A percentile compares a stretch with the other conserved stretches of the same genome.
Conservation (phyloP, 53 echinoderm and acorn worm species). For the Temnopleurus reevesii region DNA sequence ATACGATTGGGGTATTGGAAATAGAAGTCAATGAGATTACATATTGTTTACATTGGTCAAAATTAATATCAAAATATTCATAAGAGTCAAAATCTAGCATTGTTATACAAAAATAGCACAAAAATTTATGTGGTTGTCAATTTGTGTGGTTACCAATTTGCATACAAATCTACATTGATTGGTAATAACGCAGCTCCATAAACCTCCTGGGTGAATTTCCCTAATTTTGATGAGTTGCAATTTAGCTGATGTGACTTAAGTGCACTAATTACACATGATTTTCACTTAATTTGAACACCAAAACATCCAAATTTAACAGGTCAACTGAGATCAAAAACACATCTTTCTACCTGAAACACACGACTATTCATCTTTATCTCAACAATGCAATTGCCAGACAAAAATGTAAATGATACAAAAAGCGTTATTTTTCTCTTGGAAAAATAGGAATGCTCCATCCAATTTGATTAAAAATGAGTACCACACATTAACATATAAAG, state of each 20-base stretch:
- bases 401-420: slow-evolving; percentile 13
- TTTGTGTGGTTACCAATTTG: not conserved
- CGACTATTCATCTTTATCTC: not conserved
- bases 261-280: not conserved
- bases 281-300: not conserved
- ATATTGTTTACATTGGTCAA: not conserved
- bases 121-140: too few relatives aligned
- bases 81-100: too few relatives aligned
- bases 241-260: not conserved
- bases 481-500: slow-evolving; percentile 13
- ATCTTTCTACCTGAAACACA: slow-evolving; percentile 3
- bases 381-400: not conserved
- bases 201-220: not conserved
- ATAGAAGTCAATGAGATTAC: not conserved
- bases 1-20: not conserved
- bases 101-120: too few relatives aligned
- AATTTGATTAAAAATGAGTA: not conserved
- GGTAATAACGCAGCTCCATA: not conserved
- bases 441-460: slow-evolving; percentile 25
- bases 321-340: not conserved
- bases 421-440: not conserved
- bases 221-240: not conserved
- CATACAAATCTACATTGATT: not conserved
- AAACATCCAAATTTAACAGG: not conserved
- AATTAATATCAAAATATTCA: not conserved